These are phyloP conservation scores for Homalodisca vitripennis DNA, from an alignment of 1,140 invertebrate genomes.

Conservation along the genomic window DNA sequence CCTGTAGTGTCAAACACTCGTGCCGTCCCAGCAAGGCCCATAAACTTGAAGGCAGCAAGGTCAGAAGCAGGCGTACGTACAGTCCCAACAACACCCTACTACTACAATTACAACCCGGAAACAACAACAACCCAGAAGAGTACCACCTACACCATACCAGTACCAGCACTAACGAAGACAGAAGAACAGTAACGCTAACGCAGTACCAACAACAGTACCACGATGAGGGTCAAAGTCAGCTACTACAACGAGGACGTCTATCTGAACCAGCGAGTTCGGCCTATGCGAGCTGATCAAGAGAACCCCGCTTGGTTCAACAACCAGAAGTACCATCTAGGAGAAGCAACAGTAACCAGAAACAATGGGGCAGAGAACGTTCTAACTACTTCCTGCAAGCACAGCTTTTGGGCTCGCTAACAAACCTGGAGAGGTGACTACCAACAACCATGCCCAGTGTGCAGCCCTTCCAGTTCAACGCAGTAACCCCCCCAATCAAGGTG, in stretches of 20 bases:
- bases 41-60: constrained; percentile 40
- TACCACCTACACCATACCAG: not conserved
- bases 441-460: constrained; percentile 61
- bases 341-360: constrained; percentile 47
- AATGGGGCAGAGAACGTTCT: constrained; percentile 65
- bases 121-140: too few species aligned
- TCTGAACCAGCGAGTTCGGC: constrained; percentile 67
- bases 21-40: constrained; percentile 52
- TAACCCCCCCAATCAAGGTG: constrained; percentile 51
- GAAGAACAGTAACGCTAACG: constrained; percentile 45
- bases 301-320: constrained; percentile 63
- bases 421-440: constrained; percentile 65
- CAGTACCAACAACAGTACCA: constrained; percentile 51
- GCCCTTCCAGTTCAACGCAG: constrained; percentile 54
- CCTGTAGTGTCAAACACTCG: constrained; percentile 57
- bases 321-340: constrained; percentile 50
- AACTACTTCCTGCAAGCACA: constrained; percentile 61
- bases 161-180: not conserved
- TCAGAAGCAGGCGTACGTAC: not conserved
- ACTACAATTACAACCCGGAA: too few species aligned
- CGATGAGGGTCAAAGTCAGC: constrained; percentile 60
- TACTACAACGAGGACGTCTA: constrained; percentile 75
- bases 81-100: constrained; percentile 14
- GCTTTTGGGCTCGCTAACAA: constrained; percentile 61
- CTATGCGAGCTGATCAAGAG: constrained; percentile 60